A percentile compares a stretch with the other conserved stretches of the same genome.
Conservation (phyloP, 2,797 vertebrate species). For the Mus spretus region DNA sequence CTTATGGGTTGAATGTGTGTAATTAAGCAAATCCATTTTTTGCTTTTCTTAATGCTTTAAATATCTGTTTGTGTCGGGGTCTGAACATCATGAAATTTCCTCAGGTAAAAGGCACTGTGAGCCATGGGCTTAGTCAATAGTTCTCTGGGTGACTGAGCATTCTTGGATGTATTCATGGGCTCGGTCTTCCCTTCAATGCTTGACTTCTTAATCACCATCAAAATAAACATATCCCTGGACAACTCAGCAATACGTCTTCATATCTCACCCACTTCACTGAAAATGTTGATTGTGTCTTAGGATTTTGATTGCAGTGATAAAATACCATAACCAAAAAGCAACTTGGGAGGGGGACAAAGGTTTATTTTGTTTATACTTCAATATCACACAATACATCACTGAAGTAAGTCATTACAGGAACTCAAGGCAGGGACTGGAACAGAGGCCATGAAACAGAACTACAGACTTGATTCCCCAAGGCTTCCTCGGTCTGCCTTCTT, state of each 20-base stretch:
- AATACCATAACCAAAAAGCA: neutral
- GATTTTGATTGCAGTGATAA: neutral
- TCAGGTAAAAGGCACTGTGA: conserved; percentile 40
- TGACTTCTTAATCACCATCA: neutral
- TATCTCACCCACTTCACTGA: neutral
- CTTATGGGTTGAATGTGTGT: conserved; percentile 77
- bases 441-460: neutral
- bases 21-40: conserved; percentile 79
- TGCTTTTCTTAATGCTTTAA: conserved; percentile 78
- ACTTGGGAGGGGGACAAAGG: too few relatives aligned
- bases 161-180: neutral
- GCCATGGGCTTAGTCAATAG: neutral
- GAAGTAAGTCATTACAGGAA: neutral
- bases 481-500: neutral
- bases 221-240: neutral
- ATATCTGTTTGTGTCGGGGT: conserved; percentile 62
- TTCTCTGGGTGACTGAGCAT: neutral
- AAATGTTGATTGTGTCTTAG: neutral
- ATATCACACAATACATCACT: neutral
- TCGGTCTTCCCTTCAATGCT: neutral
- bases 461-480: neutral
- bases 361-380: neutral
- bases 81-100: conserved; percentile 69
- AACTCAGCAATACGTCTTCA: neutral
- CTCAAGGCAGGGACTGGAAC: neutral